Evolutionary conservation across 1,140 invertebrate genomes (phyloP), one percentile per base, ranked within the genome.

Genomic region (Dreissena polymorpha): DNA sequence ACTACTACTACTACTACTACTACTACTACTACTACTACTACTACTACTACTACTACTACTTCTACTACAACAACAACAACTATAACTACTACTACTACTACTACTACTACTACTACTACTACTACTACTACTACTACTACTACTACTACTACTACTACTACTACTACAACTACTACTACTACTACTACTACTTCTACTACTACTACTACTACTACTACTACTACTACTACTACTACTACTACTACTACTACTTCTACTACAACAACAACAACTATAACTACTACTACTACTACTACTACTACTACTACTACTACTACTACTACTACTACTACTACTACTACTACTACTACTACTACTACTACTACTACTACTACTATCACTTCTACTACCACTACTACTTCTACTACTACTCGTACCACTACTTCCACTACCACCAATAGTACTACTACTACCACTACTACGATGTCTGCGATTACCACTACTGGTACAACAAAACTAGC

Each of bases 1-100:
- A 55, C 53, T 55, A 55, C 53, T 55, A 55, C 53, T 55, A 55
- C 53, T 55, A 55, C 53, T 55, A 55, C 53, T 55, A 55, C 53
- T 55, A 55, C 53, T 55, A 55, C 53, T 55, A 55, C 53, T 55
- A 55, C 53, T 55, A 12, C 53, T 55, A 55, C 53, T 55, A 55
- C 53, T 55, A 55, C 53, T 55, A 55, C 53, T 55, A 12, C 53
- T 55, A 55, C 53, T 55, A 55, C 53, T 55, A 55, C 53, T 55
- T 12, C 53, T 55, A 55, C 53, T 55, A 55, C 53, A 12, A 55
- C 53, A 12, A 55, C 53, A 12, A 55, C 53, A 12, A 55, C 53
- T 55, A 55, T 18, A 12, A 55, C 53, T 55, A 55, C 53, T 55
- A 55, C 53, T 55, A 55, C 53, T 55, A 12, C 53, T 55, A 55